A percentile compares a stretch with the other conserved stretches of the same genome.
Evolutionary conservation across 2,113 vertebrate species (phyloP).

Genomic region (Corythornis cristatus): DNA sequence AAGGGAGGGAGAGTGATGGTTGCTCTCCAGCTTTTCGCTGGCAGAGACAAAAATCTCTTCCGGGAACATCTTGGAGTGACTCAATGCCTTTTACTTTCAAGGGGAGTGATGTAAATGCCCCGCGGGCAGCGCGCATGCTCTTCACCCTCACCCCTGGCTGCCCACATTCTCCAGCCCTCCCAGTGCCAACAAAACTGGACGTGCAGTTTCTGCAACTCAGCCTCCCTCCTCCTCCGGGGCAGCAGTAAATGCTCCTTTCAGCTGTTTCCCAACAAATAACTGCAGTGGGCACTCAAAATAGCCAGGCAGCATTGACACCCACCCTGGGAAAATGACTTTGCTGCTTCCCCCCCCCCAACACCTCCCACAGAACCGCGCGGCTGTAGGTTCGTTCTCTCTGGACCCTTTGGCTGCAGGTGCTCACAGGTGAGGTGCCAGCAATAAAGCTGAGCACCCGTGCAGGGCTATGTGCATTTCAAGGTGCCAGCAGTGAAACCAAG

Average conservation of each 20-base stretch:
- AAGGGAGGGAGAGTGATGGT: not conserved
- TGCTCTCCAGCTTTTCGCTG: not conserved
- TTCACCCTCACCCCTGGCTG: not conserved
- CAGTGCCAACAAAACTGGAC: not conserved
- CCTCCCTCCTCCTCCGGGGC: not conserved
- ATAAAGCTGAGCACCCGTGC: too few relatives aligned
- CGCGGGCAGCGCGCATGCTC: not conserved
- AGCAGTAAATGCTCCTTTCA: not conserved
- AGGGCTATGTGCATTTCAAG: too few relatives aligned
- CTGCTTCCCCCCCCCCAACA: not conserved
- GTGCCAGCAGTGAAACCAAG: not conserved
- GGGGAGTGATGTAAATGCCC: conserved; percentile 2
- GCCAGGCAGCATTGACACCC: fast-evolving
- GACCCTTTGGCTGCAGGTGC: fast-evolving
- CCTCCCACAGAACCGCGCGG: fast-evolving
- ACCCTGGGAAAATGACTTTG: not conserved
- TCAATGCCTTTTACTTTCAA: conserved; percentile 39
- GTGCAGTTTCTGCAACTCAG: not conserved
- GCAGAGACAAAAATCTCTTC: conserved; percentile 14
- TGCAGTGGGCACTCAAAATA: not conserved
- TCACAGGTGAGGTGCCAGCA: not conserved
- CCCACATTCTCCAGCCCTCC: fast-evolving
- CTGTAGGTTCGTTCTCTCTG: fast-evolving
- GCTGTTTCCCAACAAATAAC: not conserved
- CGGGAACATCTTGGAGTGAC: conserved; percentile 39